phyloP scores from a whole-genome alignment of 2,113 vertebrate species.

The Oriolus oriolus region DNA sequence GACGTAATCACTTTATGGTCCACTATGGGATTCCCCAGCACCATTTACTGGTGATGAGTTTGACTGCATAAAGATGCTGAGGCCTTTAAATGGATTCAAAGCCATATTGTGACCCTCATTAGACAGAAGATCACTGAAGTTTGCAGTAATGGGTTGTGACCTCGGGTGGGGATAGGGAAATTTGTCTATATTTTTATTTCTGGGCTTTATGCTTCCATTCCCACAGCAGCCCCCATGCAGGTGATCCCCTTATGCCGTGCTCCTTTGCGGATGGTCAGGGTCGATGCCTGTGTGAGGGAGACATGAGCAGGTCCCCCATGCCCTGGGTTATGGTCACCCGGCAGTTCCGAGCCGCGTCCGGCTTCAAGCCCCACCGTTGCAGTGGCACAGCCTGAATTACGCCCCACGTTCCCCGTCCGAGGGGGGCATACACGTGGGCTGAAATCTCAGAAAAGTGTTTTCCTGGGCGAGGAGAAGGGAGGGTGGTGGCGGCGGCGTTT shows the following conservation, averaged over 20 bases:
- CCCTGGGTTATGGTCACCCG: background rate
- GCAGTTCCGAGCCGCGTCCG: accelerated
- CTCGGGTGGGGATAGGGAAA: accelerated
- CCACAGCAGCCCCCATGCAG: background rate
- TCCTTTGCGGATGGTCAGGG: background rate
- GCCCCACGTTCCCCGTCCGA: background rate
- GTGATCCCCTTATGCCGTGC: accelerated
- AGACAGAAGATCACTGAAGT: background rate
- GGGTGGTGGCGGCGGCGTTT: accelerated
- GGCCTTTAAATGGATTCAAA: background rate
- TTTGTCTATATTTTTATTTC: background rate
- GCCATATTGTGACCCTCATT: background rate
- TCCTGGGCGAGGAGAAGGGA: background rate
- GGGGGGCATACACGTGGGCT: background rate
- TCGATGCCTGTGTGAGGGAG: background rate
- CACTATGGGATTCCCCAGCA: background rate
- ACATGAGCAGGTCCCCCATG: background rate
- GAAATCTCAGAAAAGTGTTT: background rate
- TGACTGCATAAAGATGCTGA: background rate
- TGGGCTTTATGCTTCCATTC: background rate
- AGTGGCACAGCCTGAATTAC: background rate
- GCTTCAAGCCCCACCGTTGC: accelerated
- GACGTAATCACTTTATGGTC: background rate
- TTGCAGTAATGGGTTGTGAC: background rate
- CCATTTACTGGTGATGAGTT: background rate